Conservation (phyloP, 2,888 invertebrate species). For the Sisyra nigra region DNA sequence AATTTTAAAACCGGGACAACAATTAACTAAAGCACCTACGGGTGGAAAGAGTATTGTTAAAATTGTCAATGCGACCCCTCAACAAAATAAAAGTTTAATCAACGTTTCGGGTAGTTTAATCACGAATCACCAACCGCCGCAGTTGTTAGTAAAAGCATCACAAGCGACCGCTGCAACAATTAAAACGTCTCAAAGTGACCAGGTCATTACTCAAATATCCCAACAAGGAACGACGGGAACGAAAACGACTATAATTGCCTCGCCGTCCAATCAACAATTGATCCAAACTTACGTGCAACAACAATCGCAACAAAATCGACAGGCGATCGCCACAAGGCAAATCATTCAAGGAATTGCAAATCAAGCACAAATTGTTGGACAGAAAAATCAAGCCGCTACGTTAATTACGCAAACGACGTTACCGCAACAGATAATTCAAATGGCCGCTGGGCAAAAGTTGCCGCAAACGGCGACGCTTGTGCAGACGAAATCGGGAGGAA, state of each 20-base stretch:
- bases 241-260: constrained; percentile 1
- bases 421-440: constrained; percentile 14
- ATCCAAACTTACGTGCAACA: constrained; percentile 8
- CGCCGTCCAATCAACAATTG: constrained; percentile 3
- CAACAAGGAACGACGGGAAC: constrained; percentile 2
- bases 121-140: constrained; percentile 15
- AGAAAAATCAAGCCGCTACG: constrained; percentile 19
- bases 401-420: constrained; percentile 16
- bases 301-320: constrained; percentile 8
- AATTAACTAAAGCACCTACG: constrained; percentile 12
- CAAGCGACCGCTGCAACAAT: constrained; percentile 10
- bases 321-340: constrained; percentile 6
- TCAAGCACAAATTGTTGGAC: constrained; percentile 12
- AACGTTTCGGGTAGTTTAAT: constrained; percentile 26
- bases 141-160: constrained; percentile 11
- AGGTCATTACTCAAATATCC: constrained; percentile 13
- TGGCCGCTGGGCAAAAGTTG: constrained; percentile 3
- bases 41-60: constrained; percentile 23
- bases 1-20: constrained; percentile 17
- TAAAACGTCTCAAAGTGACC: constrained; percentile 17
- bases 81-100: constrained; percentile 28
- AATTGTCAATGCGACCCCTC: constrained; percentile 22
- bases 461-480: background rate
- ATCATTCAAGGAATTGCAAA: constrained; percentile 7
- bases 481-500: constrained; percentile 13